Evolutionary conservation across 2,113 vertebrate species (phyloP).

Genomic region (Balaenoptera acutorostrata): DNA sequence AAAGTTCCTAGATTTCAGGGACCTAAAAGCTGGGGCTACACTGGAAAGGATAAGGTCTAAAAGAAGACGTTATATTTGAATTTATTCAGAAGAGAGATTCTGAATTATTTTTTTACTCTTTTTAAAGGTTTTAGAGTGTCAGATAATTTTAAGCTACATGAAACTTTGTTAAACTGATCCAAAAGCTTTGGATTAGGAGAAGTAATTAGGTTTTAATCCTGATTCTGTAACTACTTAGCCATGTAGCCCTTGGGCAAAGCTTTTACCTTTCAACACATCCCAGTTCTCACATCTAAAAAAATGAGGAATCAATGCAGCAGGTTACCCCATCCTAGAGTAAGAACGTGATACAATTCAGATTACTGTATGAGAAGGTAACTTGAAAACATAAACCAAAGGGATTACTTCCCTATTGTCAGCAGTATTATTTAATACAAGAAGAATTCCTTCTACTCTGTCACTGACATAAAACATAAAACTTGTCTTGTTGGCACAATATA

Average conservation of each 20-base stretch:
- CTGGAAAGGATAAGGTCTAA: not conserved
- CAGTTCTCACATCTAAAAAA: not conserved
- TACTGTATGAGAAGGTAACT: not conserved
- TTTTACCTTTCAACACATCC: not conserved
- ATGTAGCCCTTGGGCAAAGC: not conserved
- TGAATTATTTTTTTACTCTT: not conserved
- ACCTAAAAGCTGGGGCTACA: not conserved
- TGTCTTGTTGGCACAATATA: slow-evolving; percentile 13
- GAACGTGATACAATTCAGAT: not conserved
- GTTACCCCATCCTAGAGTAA: not conserved
- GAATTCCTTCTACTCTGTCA: not conserved
- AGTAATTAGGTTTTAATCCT: slow-evolving; percentile 15
- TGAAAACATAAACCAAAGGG: slow-evolving; percentile 8
- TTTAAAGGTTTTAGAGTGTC: not conserved
- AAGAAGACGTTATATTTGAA: not conserved
- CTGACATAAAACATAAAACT: not conserved
- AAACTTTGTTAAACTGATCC: not conserved
- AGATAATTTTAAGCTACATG: slow-evolving; percentile 7
- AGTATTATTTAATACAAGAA: not conserved
- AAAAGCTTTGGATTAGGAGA: not conserved
- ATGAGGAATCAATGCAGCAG: not conserved
- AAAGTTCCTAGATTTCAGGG: not conserved
- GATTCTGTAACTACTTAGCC: not conserved
- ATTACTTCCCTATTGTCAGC: not conserved
- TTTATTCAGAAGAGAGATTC: not conserved